phyloP scores from a whole-genome alignment of 2,888 invertebrate genomes.

The Mesoligia furuncula region DNA sequence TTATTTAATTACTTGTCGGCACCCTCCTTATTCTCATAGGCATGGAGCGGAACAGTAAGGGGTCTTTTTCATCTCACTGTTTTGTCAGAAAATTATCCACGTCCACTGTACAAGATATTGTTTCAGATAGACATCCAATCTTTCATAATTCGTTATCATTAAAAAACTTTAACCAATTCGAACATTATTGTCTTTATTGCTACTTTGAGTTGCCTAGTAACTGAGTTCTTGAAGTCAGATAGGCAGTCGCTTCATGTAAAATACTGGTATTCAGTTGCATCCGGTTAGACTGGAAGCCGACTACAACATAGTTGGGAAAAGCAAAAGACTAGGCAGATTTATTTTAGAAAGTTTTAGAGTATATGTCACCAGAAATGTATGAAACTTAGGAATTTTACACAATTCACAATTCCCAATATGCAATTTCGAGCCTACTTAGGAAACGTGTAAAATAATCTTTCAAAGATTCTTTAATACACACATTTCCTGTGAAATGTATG shows the following conservation, averaged over 20 bases:
- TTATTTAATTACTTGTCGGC: slow-evolving; percentile 47
- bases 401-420: too few relatives aligned
- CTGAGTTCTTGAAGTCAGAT: background rate
- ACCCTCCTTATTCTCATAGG: slow-evolving; percentile 19
- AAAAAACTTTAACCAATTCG: background rate
- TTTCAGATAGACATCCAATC: background rate
- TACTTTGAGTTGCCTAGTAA: background rate
- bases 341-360: background rate
- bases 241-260: background rate
- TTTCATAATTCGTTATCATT: background rate
- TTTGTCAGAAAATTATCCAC: background rate
- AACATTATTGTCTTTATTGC: too few relatives aligned
- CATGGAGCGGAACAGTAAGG: background rate
- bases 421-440: too few relatives aligned
- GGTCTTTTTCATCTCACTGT: slow-evolving; percentile 25
- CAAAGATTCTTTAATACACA: too few relatives aligned
- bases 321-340: background rate
- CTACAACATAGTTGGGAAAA: background rate
- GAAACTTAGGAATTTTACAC: too few relatives aligned
- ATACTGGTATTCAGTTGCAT: background rate
- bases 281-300: background rate
- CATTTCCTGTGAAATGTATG: too few relatives aligned
- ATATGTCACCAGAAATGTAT: too few relatives aligned
- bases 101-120: background rate
- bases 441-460: too few relatives aligned